Base-by-base conservation (phyloP, 1,140 invertebrate genomes). In the Condylostylus longicornis region DNA sequence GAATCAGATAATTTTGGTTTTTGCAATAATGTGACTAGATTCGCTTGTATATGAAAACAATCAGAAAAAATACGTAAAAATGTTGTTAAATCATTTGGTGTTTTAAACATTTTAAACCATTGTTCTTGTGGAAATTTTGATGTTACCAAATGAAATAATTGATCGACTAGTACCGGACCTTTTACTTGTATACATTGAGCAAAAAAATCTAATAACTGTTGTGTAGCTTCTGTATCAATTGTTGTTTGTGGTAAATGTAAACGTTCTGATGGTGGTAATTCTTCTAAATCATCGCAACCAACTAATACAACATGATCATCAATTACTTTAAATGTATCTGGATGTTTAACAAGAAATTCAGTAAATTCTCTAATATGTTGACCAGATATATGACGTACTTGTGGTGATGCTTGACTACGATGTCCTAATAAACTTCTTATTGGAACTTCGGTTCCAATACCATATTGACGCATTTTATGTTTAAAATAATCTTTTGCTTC, bases 401-500 rank as follows among this genome's bases (percentile, higher is more conserved):
- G 89, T 6, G 88, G 88, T 20, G 87, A 88, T 9, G 91, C 90
- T 64, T 91, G 87, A 28, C 84, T 90, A 40, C 88, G 69, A 64
- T 95, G 90, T 1, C 90, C 90, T 13, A 94, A 66, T 27, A 95
- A 69, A 61, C 84, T 89, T 61, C 87, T 87, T 19, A 95, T 90
- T 7, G 90, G 88, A 27, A 93, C 85, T 68, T 90, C 82, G 4
- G 82, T 87, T 40, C 84, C 81, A 43, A 78, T 72, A 23, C 88
- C 84, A 62, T 93, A 89, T 60, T 91, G 82, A 33, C 82, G 67
- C 50, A 94, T 71, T 65, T 93, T 90, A 53, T 80, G 76, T 12
- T 80, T 78, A 65, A 96, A 96, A 68, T 95, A 96, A 56, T 93
- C 83, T 41, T 91, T 86, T 18, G 91, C 89, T 65, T 93, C 87